A percentile compares a stretch with the other conserved stretches of the same genome.
phyloP scores from a whole-genome alignment of 2,888 invertebrate genomes.

The Scaptomyza polygonia region DNA sequence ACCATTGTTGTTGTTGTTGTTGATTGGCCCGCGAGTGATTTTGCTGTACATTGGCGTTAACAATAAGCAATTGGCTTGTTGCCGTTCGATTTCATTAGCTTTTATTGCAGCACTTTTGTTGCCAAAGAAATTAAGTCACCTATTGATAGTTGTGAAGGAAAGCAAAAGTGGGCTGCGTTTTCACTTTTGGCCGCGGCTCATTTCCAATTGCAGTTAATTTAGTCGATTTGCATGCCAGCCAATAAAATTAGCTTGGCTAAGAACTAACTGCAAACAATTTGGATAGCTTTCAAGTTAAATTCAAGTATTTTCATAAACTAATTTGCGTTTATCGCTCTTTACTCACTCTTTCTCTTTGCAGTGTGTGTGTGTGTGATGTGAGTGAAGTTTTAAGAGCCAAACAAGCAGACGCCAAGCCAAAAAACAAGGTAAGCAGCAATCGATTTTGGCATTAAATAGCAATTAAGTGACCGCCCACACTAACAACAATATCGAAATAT shows the following conservation, averaged over 20 bases:
- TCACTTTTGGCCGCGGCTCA: slow-evolving; percentile 61
- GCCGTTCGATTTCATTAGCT: slow-evolving; percentile 78
- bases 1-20: slow-evolving; percentile 4
- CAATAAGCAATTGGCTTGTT: slow-evolving; percentile 50
- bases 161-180: slow-evolving; percentile 68
- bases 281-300: slow-evolving; percentile 14
- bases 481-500: slow-evolving; percentile 8
- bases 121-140: slow-evolving; percentile 76
- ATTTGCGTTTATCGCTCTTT: slow-evolving; percentile 46
- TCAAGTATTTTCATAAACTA: slow-evolving; percentile 59
- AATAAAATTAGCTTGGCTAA: slow-evolving; percentile 60
- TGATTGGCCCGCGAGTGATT: slow-evolving; percentile 31
- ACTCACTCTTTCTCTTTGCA: slow-evolving; percentile 31
- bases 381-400: slow-evolving; percentile 53
- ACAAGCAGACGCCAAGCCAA: slow-evolving; percentile 44
- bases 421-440: slow-evolving; percentile 63
- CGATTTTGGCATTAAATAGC: slow-evolving; percentile 60
- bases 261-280: slow-evolving; percentile 43
- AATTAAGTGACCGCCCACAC: slow-evolving; percentile 52
- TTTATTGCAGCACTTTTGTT: slow-evolving; percentile 72
- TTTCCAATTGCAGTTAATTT: slow-evolving; percentile 55
- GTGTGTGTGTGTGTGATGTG: slow-evolving; percentile 59
- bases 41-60: slow-evolving; percentile 50
- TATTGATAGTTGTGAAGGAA: slow-evolving; percentile 73
- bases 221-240: slow-evolving; percentile 41